Evolutionary conservation across 64 coral and sea anemone species (phyloP), one percentile per base, ranked within the genome.

Genomic region (Pocillopora verrucosa): DNA sequence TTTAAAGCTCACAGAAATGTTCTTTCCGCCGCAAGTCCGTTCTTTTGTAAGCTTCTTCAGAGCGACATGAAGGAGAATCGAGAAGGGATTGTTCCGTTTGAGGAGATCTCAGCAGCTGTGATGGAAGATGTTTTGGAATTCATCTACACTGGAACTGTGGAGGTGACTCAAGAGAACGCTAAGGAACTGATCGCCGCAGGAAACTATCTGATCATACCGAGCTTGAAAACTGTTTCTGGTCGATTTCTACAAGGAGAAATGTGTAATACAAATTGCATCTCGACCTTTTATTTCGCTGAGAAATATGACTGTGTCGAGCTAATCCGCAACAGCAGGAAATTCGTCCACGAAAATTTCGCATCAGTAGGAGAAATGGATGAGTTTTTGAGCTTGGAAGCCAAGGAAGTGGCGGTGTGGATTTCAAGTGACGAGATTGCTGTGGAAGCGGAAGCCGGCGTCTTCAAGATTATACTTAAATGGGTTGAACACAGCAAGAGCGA

Each of bases 41-140:
- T 70, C 67, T 70, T 70, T 22, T n/a, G 10, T 10, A 70, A 70
- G 67, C 67, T 70, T 70, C 67, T 70, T 70, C 67, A 70, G 20
- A 70, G 67, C 67, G 19, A 70, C 67, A 70, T 70, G 67, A 70
- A 30, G n/a, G 67, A 70, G 67, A 70, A 70, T 70, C 67, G 67
- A 70, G 67, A 70, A 61, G n/a, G 59, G 19, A 61, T 58, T 16
- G n/a, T 83, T 36, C 38, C 13, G 15, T 64, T 83, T 19, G 59
- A 83, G 2, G 56, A 83, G 59, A 60, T 83, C 7, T 58, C 16
- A 16, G 41, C 14, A 10, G 10, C 59, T 59, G 80, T 83, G 9
- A 83, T 83, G 59, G 80, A 61, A 61, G 59, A 83, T 83, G 45
- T 83, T 70, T n/a, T 70, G 67, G 19, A 70, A 24, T 70, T 70